Evolutionary conservation across 30 jellyfish, hydroid and myxozoan species (phyloP).

Genomic region (Clytia hemisphaerica): DNA sequence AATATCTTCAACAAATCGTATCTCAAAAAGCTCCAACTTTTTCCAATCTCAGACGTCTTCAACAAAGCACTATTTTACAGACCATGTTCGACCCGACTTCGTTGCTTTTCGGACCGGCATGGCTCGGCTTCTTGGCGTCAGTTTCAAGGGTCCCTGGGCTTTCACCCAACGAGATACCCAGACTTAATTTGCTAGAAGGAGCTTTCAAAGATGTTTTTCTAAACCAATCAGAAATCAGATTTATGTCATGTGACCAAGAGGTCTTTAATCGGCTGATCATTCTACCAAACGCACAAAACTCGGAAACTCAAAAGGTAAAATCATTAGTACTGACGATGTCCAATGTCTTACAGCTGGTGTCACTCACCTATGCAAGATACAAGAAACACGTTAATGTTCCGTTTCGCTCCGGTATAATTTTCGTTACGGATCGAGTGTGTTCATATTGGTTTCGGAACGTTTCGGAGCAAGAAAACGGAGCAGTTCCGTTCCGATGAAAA

Average conservation of each 20-base stretch:
- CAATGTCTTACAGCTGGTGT: too few relatives aligned
- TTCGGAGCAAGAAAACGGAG: too few relatives aligned
- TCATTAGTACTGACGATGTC: too few relatives aligned
- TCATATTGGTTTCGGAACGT: too few relatives aligned
- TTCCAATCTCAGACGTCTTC: conserved; percentile 19
- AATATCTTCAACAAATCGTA: not conserved
- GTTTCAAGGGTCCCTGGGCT: conserved; percentile 31
- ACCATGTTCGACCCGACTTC: conserved; percentile 75
- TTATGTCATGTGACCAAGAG: not conserved
- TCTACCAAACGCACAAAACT: not conserved
- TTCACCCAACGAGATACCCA: not conserved
- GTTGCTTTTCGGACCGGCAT: conserved; percentile 68
- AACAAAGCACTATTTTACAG: conserved; percentile 54
- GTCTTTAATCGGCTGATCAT: not conserved
- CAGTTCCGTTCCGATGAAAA: too few relatives aligned
- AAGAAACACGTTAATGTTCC: too few relatives aligned
- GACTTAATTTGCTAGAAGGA: not conserved
- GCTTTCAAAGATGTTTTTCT: too few relatives aligned
- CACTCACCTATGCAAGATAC: too few relatives aligned
- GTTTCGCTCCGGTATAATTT: too few relatives aligned
- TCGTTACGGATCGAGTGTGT: too few relatives aligned
- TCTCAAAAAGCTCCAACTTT: not conserved
- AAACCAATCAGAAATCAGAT: not conserved
- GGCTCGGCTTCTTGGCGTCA: conserved; percentile 49
- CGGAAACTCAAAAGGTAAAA: too few relatives aligned